These are phyloP conservation scores for Leptopilina boulardi DNA, from an alignment of 1,140 invertebrate species.

Conservation along the genomic window DNA sequence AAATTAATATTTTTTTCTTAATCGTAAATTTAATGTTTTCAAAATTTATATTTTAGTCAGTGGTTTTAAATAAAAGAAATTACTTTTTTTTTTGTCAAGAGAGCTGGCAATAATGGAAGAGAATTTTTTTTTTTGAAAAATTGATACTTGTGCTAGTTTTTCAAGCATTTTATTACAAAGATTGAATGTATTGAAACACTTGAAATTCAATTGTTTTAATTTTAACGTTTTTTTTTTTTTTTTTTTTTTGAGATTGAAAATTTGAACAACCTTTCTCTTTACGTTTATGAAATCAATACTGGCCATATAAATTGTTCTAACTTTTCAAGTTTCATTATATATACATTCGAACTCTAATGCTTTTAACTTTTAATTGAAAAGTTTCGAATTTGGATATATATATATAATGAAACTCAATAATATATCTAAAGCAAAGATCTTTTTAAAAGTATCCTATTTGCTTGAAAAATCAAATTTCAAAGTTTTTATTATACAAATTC, in stretches of 20 bases:
- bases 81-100: too few species aligned
- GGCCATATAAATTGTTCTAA: not conserved
- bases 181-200: slow-evolving; percentile 13
- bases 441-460: too few species aligned
- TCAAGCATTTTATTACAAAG: slow-evolving; percentile 1
- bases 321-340: slow-evolving; percentile 10
- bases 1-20: too few species aligned
- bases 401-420: not conserved
- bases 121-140: not conserved
- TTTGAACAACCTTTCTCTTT: not conserved
- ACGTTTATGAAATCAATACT: slow-evolving; percentile 16
- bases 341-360: not conserved
- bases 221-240: not conserved
- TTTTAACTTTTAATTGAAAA: slow-evolving; percentile 4
- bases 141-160: not conserved
- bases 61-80: not conserved
- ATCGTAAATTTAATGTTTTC: too few species aligned
- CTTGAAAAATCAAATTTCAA: too few species aligned
- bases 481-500: too few species aligned
- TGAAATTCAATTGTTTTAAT: not conserved
- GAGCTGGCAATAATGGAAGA: too few species aligned
- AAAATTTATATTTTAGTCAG: too few species aligned
- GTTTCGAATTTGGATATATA: not conserved
- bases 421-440: not conserved
- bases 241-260: not conserved